Base-by-base conservation (phyloP, 2,113 vertebrate species). In the Poicephalus meyeri region DNA sequence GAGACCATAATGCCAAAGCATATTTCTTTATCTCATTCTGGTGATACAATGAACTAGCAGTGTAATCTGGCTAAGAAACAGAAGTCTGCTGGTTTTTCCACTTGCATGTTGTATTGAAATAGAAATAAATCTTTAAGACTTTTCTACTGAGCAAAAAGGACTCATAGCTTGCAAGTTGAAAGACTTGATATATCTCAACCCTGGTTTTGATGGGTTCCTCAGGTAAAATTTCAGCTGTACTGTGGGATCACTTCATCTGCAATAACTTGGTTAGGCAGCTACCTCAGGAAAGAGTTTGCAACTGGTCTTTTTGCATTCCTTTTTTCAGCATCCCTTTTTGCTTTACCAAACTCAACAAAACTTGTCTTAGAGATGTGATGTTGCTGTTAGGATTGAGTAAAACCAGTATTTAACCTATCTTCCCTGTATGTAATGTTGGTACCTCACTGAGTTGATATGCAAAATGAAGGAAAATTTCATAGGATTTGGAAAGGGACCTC, bases 1-100 rank as follows among this genome's bases (percentile, higher is more conserved):
- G 33, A 70, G 73, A 11, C n/a, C 0, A 0, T 37, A 19, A 16
- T 50, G 47, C 26, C 21, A 21, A 18, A 52, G 20, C 25, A 3
- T 13, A 4, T 7, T 47, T n/a, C 35, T 60, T 16, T 44, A 20
- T 3, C 42, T 74, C 3, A 0, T 74, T 79, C 52, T 74, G 56
- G n/a, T 65, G 76, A 33, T 71, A 28, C 21, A 28, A 7, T 50
- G 56, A 80, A 35, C 66, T 92, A 74, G 13, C 31, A 53, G 65
- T 28, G 10, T 66, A 10, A 50, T 41, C 19, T 71, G 78, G 26
- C 61, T 64, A 19, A 73, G 37, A 74, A 63, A 55, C 6, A 56
- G 50, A 79, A 41, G 5, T 61, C 49, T 42, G 0, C 10, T 73
- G 1, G 53, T 86, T 72, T 46, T 80, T 76, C n/a, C 28, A 44